Evolutionary conservation across 2,113 vertebrate genomes (phyloP), one percentile per base, ranked within the genome.

Genomic region (Heptranchias perlo): DNA sequence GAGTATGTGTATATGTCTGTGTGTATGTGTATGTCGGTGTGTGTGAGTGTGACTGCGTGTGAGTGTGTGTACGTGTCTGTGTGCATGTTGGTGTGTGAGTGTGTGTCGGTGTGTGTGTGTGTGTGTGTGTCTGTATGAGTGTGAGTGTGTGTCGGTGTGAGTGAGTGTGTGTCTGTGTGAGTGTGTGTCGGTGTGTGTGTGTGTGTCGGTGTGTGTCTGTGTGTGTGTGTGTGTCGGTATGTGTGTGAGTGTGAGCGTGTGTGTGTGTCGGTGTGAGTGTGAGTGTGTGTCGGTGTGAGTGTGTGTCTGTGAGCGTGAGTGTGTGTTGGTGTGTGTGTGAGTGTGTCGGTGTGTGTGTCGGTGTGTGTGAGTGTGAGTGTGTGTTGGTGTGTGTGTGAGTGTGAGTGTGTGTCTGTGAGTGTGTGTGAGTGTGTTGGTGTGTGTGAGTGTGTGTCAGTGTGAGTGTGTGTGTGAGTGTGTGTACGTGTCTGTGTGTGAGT

Each of bases 61-160:
- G 96, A 96, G 97, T 97, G 97, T 97, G 97, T 97, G 96, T 96
- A 96, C 54, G 49, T 28, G 0, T 91, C 11, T 58, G 10, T 39
- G 0, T 58, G 47, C 13, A 52, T 61, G 87, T 91, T 52, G 16
- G 35, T 92, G 35, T 61, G 44, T 49, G 23, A 44, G 18, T 39
- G 6, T 13, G 35, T 35, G 44, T 87, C 3, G 1, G n/a, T n/a
- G 0, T 52, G 44, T 52, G 6, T 31, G 8, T 82, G 10, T 18
- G 18, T 31, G 47, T 61, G 54, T n/a, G 28, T 62, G 54, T 62
- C 1, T 62, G 35, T 62, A 58, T 62, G 0, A 31, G 3, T 11
- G 8, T 92, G 54, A 21, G 6, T n/a, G 14, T 35, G 28, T 0
- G 28, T 16, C 54, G 62, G 14, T n/a, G 28, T 35, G 89, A n/a